Base-by-base conservation (phyloP, 2,888 invertebrate species). In the Anticlea derivata region DNA sequence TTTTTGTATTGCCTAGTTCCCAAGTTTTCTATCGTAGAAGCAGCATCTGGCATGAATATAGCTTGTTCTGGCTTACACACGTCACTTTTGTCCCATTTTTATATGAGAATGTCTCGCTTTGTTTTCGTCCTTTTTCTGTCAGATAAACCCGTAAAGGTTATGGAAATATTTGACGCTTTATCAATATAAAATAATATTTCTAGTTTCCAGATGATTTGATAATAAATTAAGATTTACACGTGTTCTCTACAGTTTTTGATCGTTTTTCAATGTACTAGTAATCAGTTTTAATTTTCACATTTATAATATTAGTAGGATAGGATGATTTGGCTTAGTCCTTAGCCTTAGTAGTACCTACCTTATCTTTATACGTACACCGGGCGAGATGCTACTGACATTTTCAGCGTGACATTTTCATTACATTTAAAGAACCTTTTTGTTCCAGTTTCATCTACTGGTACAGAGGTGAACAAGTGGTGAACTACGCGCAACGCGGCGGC, bases 401-500 rank as follows among this genome's bases (percentile, higher is more conserved):
- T n/a, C n/a, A n/a, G n/a, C n/a, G 17, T 17, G 17, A 17, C 2
- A 3, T 17, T 17, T 17, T 2, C 4, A 17, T 17, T 3, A 2
- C 2, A 17, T 3, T 7, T 11, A 46, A 40, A 23, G 0, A 30
- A n/a, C 7, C 10, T 35, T 46, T 49, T 49, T 57, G 12, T 56
- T 56, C 12, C 76, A 91, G 91, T 66, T 96, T 95, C 65, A 95
- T 96, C 74, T 93, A 95, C 70, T 97, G 97, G 96, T 96, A 95
- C 84, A 96, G 96, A 72, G 96, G 96, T 35, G 94, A 93, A 62
- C 92, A 95, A 69, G 93, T 96, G 60, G 95, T 97, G 61, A 96
- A 96, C 90, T 96, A 96, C 83, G 96, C 96, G 39, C 95, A 93
- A 58, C 93, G 96, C 47, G 96, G 96, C 49, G 97, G 97, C 35